Evolutionary conservation across 2,888 invertebrate genomes (phyloP).

Genomic region (Calliopum simillimum): DNA sequence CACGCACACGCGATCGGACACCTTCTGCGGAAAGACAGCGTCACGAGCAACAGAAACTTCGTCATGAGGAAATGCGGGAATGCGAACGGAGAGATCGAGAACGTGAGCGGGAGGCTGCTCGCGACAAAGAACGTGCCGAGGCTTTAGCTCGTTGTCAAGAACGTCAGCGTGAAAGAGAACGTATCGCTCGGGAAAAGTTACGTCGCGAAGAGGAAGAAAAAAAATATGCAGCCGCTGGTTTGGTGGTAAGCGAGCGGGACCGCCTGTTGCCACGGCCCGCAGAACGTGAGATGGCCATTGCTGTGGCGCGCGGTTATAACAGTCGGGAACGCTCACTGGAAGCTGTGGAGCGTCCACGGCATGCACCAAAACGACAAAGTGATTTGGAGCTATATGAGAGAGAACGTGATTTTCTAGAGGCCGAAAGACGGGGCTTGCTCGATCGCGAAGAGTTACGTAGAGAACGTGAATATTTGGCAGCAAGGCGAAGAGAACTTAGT

Average conservation of each 20-base stretch:
- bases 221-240: slow-evolving; percentile 49
- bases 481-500: slow-evolving; percentile 60
- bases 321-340: slow-evolving; percentile 64
- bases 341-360: slow-evolving; percentile 52
- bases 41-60: slow-evolving; percentile 63
- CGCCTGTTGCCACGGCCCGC: slow-evolving; percentile 74
- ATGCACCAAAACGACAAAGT: slow-evolving; percentile 56
- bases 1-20: slow-evolving; percentile 64
- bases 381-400: slow-evolving; percentile 60
- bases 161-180: slow-evolving; percentile 71
- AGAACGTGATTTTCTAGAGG: slow-evolving; percentile 54
- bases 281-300: slow-evolving; percentile 73
- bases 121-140: slow-evolving; percentile 75
- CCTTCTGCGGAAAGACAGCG: slow-evolving; percentile 60
- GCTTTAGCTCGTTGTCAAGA: slow-evolving; percentile 75
- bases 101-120: slow-evolving; percentile 71
- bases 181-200: slow-evolving; percentile 67
- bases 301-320: slow-evolving; percentile 67
- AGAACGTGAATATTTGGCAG: slow-evolving; percentile 57
- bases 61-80: slow-evolving; percentile 55
- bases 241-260: slow-evolving; percentile 62
- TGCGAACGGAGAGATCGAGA: slow-evolving; percentile 72
- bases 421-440: slow-evolving; percentile 57
- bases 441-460: slow-evolving; percentile 61
- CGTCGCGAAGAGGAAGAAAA: slow-evolving; percentile 67